Base-by-base conservation (phyloP, 2,797 vertebrate genomes). In the Buceros bicornis region DNA sequence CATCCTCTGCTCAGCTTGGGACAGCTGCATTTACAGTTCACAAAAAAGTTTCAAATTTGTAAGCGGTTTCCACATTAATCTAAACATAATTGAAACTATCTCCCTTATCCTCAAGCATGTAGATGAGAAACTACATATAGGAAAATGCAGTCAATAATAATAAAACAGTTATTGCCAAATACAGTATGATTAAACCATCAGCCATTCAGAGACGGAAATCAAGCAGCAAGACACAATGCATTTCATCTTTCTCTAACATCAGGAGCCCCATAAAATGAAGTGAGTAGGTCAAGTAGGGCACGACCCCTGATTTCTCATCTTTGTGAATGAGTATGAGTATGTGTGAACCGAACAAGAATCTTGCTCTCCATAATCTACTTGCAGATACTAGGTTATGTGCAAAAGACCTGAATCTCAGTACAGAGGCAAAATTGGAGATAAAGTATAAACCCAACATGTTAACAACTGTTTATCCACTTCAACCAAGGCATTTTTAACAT, bases 1-100 rank as follows among this genome's bases (percentile, higher is more conserved):
- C 99, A 99, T 99, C 97, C 99, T 99, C 97, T 99, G 99, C 97
- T 99, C 99, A 19, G 99, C 99, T 95, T 98, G 98, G 93, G 99
- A 99, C 98, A 99, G 98, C 99, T 99, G 98, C 74, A 91, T 95
- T 89, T 56, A 93, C 7, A 92, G 80, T 93, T 87, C 62, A 97
- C 79, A 98, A 94, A 97, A 94, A 97, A 61, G 21, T 61, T 88
- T 69, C 35, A 33, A 47, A 89, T 43, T 84, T 71, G 17, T 95
- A 81, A 92, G 69, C 35, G 31, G 19, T 33, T 80, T 89, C 10
- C 42, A 77, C n/a, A 12, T 50, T 25, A 87, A 33, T n/a, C 58
- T 56, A 69, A 80, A 61, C 35, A 48, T 14, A 50, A 74, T 21
- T 88, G 17, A 83, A 94, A 79, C 26, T 20, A 7, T 19, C 13